Evolutionary conservation across 2,113 vertebrate species (phyloP), one percentile per base, ranked within the genome.

Genomic region (Speoplatyrhinus poulsoni): DNA sequence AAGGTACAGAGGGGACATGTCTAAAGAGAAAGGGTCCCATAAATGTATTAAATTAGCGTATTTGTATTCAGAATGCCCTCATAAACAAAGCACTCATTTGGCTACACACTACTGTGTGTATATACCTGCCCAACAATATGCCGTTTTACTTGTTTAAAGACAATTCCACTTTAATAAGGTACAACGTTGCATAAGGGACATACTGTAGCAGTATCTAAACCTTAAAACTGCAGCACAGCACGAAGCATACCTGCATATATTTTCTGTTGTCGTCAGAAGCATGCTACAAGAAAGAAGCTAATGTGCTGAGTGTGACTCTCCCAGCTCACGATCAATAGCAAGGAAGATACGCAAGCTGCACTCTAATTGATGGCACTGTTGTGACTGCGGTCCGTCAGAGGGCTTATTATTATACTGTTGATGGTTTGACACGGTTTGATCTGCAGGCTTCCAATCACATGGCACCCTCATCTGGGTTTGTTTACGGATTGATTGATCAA

Each of bases 401-500:
- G 80, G 84, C 84, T 88, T 88, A 88, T 90, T 87, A 89, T 88
- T 89, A 19, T 52, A 83, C 82, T 64, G 82, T 32, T 89, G 85
- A 87, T 84, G 88, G 88, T 84, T 86, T 89, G 88, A 92, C 89
- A 81, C 83, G 75, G 89, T 91, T 88, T 91, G 91, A 88, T 91
- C 87, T 90, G 66, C 81, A 66, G 84, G 56, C 47, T 81, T 66
- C 84, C 84, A 73, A 77, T 88, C 62, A 79, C 77, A 58, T 59
- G 71, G 86, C 82, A 86, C 87, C 86, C 82, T 80, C 83, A 79
- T 82, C 70, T 11, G 85, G 76, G 82, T 90, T 89, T 90, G 90
- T 92, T 91, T 88, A 89, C 79, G 79, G 85, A 77, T 80, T 72
- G 85, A 84, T 79, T 91, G 91, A 93, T 93, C 91, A 92, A 91